Evolutionary conservation across 2,888 invertebrate genomes (phyloP).

Genomic region (Hydrotaea cyrtoneurina): DNA sequence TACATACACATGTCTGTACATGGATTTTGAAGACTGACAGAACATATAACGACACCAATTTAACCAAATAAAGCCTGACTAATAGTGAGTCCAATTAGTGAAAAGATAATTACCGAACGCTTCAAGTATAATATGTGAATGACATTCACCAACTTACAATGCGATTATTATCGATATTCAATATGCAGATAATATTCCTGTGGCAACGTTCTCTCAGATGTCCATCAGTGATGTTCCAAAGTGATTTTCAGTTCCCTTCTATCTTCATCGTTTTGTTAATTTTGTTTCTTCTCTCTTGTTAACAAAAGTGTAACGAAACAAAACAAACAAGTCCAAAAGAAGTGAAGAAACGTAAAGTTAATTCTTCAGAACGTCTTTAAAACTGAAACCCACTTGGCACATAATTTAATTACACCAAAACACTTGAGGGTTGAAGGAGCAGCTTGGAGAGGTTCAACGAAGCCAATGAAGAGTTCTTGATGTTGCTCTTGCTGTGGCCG

Average conservation of each 20-base stretch:
- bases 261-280: neutral
- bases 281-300: neutral
- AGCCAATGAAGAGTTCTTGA: constrained; percentile 55
- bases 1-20: too few relatives aligned
- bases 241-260: neutral
- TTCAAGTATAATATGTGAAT: too few relatives aligned
- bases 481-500: neutral
- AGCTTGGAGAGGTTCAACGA: constrained; percentile 42
- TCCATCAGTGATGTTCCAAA: too few relatives aligned
- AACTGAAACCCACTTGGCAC: constrained; percentile 62
- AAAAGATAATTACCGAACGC: too few relatives aligned
- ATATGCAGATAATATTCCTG: too few relatives aligned
- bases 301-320: neutral
- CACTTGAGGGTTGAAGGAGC: constrained; percentile 64
- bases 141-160: too few relatives aligned
- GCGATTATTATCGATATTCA: too few relatives aligned
- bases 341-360: constrained; percentile 51
- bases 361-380: constrained; percentile 61
- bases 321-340: neutral
- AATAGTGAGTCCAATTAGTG: too few relatives aligned
- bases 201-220: too few relatives aligned
- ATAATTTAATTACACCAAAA: constrained; percentile 66
- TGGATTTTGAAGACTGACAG: too few relatives aligned
- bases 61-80: too few relatives aligned
- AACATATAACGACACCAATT: too few relatives aligned